A percentile compares a stretch with the other conserved stretches of the same genome.
Conservation (phyloP, 2,888 invertebrate species). For the Folsomia manolachei region DNA sequence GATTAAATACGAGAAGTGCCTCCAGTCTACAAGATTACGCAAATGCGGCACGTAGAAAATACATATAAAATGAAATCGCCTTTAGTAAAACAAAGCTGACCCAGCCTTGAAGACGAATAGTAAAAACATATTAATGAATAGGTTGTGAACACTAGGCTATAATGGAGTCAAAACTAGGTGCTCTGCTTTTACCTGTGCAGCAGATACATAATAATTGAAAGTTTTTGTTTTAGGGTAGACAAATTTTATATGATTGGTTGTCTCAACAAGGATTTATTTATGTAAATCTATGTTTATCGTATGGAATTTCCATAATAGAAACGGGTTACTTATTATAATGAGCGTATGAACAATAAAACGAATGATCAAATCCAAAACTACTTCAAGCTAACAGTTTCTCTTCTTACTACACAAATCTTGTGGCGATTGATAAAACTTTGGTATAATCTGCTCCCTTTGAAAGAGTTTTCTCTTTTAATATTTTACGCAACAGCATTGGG, state of each 20-base stretch:
- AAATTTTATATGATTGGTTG: too few relatives aligned
- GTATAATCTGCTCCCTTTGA: slow-evolving; percentile 86
- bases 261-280: too few relatives aligned
- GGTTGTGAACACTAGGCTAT: slow-evolving; percentile 6
- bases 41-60: slow-evolving; percentile 8
- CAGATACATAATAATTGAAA: too few relatives aligned
- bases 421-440: slow-evolving; percentile 84
- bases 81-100: not conserved
- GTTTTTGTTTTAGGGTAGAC: too few relatives aligned
- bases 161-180: slow-evolving; percentile 6
- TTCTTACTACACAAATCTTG: slow-evolving; percentile 70
- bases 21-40: too few relatives aligned
- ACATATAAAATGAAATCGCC: not conserved
- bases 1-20: slow-evolving; percentile 39
- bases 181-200: too few relatives aligned
- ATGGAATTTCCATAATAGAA: too few relatives aligned
- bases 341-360: not conserved
- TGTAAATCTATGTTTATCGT: too few relatives aligned
- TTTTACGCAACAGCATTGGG: slow-evolving; percentile 82
- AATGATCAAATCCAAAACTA: not conserved
- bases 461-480: slow-evolving; percentile 74
- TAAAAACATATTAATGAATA: not conserved
- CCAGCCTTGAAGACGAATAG: not conserved
- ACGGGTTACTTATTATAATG: not conserved
- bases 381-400: not conserved